Conservation (phyloP, 1,140 invertebrate genomes). For the Dreissena rostriformis region DNA sequence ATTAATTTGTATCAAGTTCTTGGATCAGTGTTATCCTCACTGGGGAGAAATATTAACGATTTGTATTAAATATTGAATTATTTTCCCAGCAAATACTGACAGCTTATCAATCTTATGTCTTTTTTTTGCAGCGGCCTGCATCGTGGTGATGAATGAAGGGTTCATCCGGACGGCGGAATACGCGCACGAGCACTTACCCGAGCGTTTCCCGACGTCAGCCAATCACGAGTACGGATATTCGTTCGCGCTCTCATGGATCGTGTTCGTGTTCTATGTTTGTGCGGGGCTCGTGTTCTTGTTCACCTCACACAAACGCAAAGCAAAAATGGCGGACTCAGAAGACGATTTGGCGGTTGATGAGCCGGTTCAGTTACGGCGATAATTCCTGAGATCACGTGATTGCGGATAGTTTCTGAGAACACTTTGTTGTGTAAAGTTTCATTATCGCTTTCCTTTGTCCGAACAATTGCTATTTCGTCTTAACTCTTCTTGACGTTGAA, state of each 20-base stretch:
- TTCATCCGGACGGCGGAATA: slow-evolving; percentile 88
- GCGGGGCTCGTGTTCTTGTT: slow-evolving; percentile 89
- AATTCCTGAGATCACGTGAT: not conserved
- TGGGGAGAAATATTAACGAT: too few relatives aligned
- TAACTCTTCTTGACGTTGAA: too few relatives aligned
- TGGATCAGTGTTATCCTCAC: too few relatives aligned
- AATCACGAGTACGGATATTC: slow-evolving; percentile 85
- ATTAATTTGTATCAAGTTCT: too few relatives aligned
- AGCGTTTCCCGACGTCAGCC: slow-evolving; percentile 86
- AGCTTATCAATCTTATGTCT: slow-evolving; percentile 69
- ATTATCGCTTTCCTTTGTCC: too few relatives aligned
- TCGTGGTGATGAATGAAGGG: slow-evolving; percentile 91
- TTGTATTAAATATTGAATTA: too few relatives aligned
- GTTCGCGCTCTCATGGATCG: slow-evolving; percentile 90
- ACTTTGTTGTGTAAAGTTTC: too few relatives aligned
- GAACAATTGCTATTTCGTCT: too few relatives aligned
- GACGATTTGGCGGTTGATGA: slow-evolving; percentile 92
- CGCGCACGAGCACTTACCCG: slow-evolving; percentile 85
- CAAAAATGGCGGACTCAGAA: slow-evolving; percentile 86
- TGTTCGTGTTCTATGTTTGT: slow-evolving; percentile 88
- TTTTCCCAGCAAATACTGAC: too few relatives aligned
- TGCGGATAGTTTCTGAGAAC: too few relatives aligned
- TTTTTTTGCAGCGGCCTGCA: slow-evolving; percentile 85
- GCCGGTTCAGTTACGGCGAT: slow-evolving; percentile 82
- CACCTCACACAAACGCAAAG: slow-evolving; percentile 89